Evolutionary conservation across 2,113 vertebrate genomes (phyloP).

Genomic region (Gila orcuttii): DNA sequence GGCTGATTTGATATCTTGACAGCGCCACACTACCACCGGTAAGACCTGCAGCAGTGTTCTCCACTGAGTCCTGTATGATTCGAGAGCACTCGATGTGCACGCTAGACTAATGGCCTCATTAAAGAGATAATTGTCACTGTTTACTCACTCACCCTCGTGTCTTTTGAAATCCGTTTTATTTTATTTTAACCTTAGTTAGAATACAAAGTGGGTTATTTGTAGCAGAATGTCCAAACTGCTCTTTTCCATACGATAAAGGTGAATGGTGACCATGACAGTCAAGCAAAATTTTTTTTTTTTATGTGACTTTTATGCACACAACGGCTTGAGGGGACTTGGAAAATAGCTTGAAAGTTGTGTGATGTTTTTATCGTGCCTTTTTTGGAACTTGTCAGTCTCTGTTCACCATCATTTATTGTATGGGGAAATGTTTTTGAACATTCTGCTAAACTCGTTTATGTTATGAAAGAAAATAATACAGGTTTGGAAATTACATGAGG

Average conservation of each 20-base stretch:
- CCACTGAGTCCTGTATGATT: not conserved
- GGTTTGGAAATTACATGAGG: not conserved
- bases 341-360: not conserved
- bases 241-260: not conserved
- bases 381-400: not conserved
- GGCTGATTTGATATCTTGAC: slow-evolving; percentile 20
- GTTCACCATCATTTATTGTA: not conserved
- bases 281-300: too few relatives aligned
- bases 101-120: slow-evolving; percentile 11
- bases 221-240: slow-evolving; percentile 9
- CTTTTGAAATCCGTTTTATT: not conserved
- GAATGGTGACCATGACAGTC: not conserved
- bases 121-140: not conserved
- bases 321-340: not conserved
- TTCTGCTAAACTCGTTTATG: not conserved
- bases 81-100: not conserved
- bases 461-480: not conserved
- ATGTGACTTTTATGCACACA: not conserved
- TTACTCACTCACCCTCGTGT: not conserved
- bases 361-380: not conserved
- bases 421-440: not conserved
- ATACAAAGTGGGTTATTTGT: not conserved
- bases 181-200: not conserved
- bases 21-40: slow-evolving; percentile 10
- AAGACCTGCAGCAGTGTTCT: slow-evolving; percentile 55